These are phyloP conservation scores for Typhlichthys eigenmanni DNA, from an alignment of 2,797 vertebrate species.

Conservation along the genomic window DNA sequence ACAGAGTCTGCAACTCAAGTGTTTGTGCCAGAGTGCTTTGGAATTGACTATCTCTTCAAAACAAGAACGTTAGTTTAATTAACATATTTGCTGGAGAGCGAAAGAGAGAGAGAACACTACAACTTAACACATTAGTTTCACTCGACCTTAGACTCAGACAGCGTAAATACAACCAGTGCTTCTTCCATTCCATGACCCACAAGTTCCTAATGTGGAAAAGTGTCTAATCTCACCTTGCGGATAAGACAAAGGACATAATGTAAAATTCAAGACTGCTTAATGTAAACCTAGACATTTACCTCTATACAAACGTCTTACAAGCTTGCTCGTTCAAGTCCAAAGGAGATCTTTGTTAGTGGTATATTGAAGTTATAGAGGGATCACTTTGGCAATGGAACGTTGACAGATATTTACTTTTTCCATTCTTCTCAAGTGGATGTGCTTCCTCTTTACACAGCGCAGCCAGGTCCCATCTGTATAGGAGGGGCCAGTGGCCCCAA, in stretches of 20 bases:
- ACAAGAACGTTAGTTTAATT: too few relatives aligned
- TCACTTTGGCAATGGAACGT: slow-evolving; percentile 3
- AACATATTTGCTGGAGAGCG: too few relatives aligned
- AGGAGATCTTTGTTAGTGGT: slow-evolving; percentile 16
- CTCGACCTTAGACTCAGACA: too few relatives aligned
- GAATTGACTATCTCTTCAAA: too few relatives aligned
- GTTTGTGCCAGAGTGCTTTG: too few relatives aligned
- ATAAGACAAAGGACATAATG: slow-evolving; percentile 37
- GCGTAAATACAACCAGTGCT: too few relatives aligned
- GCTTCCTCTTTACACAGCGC: slow-evolving; percentile 31
- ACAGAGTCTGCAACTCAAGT: too few relatives aligned
- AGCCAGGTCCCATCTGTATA: slow-evolving; percentile 58
- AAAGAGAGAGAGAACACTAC: too few relatives aligned
- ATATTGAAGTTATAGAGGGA: slow-evolving; percentile 25
- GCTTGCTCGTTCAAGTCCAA: slow-evolving; percentile 19
- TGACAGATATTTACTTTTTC: slow-evolving; percentile 49
- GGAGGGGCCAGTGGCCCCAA: slow-evolving; percentile 49
- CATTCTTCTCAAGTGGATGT: slow-evolving; percentile 45
- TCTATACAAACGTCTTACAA: slow-evolving; percentile 9
- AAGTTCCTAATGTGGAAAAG: too few relatives aligned
- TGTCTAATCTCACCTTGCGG: slow-evolving; percentile 38
- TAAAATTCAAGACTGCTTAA: slow-evolving; percentile 27
- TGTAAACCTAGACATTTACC: slow-evolving; percentile 36
- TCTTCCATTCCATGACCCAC: too few relatives aligned
- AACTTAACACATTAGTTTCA: too few relatives aligned